These are phyloP conservation scores for Ceratosolen solmsi DNA, from an alignment of 1,140 invertebrate genomes.

Conservation along the genomic window DNA sequence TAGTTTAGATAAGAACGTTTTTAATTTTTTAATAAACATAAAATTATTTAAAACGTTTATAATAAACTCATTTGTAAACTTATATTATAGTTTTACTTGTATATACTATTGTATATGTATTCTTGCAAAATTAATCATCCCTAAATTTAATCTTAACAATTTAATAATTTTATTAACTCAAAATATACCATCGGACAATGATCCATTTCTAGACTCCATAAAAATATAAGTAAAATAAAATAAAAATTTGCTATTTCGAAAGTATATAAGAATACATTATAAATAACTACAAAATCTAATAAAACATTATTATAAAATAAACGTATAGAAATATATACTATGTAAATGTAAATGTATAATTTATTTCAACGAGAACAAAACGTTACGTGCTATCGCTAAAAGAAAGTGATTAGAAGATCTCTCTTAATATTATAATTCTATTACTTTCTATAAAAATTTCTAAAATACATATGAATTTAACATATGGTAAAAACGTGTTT, in stretches of 20 bases:
- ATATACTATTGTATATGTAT: too few relatives aligned
- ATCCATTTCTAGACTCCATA: not conserved
- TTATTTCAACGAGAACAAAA: not conserved
- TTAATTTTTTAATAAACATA: too few relatives aligned
- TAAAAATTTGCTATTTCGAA: not conserved
- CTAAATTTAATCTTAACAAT: conserved; percentile 3
- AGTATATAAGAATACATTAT: not conserved
- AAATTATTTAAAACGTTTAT: too few relatives aligned
- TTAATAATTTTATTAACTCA: not conserved
- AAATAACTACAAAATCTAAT: too few relatives aligned
- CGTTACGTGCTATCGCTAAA: too few relatives aligned
- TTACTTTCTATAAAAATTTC: conserved; percentile 1
- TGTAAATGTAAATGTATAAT: not conserved
- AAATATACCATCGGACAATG: not conserved
- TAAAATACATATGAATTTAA: not conserved
- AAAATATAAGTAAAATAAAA: not conserved
- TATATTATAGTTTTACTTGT: too few relatives aligned
- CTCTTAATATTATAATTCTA: not conserved
- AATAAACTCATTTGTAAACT: too few relatives aligned
- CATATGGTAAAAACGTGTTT: not conserved
- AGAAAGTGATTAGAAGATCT: not conserved
- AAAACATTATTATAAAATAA: too few relatives aligned
- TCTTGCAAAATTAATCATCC: conserved; percentile 26
- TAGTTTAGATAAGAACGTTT: too few relatives aligned
- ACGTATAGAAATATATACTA: not conserved